Base-by-base conservation (phyloP, 2,113 vertebrate genomes). In the Toxotes chatareus region DNA sequence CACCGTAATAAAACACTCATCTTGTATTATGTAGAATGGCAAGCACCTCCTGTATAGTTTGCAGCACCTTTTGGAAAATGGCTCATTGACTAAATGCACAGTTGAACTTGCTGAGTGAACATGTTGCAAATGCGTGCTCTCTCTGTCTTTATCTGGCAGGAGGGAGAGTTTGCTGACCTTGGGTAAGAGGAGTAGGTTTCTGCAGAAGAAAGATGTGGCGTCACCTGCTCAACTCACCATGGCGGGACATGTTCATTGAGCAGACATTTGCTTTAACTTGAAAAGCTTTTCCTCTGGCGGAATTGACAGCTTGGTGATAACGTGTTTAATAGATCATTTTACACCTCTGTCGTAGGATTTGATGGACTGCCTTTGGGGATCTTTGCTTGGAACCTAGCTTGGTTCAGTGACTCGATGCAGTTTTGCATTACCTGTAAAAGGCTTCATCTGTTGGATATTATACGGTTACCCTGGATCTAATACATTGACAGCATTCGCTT, bases 81-180 rank as follows among this genome's bases (percentile, higher is more conserved):
- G 55, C 71, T 86, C 70, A 73, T 86, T 89, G 81, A 87, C 72
- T 78, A 74, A 88, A 79, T 89, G 82, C 74, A 84, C 75, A 86
- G 78, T 79, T 83, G 63, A 86, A 86, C 78, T 55, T 90, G 88
- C 70, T 76, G 80, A 88, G 79, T 84, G 86, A 92, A 88, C 88
- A 77, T 82, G 73, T 92, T 90, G 81, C 89, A 92, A 93, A 94
- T 83, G 81, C 66, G 17, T 77, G 68, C 82, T 40, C 73, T 93
- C 60, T 91, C 7, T 88, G 64, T 89, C 75, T 86, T 79, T 88
- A 4, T 82, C 83, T 88, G 82, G 63, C 88, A 95, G 95, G 92
- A 88, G 81, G 75, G 78, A 51, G 79, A 80, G 75, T 87, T 88
- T 82, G 85, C 88, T 77, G 90, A 89, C 89, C 85, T 86, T 56